Percentiles rank a stretch among this genome's conserved stretches.
Conservation (phyloP, 2,888 invertebrate genomes). For the Zygaena filipendulae region DNA sequence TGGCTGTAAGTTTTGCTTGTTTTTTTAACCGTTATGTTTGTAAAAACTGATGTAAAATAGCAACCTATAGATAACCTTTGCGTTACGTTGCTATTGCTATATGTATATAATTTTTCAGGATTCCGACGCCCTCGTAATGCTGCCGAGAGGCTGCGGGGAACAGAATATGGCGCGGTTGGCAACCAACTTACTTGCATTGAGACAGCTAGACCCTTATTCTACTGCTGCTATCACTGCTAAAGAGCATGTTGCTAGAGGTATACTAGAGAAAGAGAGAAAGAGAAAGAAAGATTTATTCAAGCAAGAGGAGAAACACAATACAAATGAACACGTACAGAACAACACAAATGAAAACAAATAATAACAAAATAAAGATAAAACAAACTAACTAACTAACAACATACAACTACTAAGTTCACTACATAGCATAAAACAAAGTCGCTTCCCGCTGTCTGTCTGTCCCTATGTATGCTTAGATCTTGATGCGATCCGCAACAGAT, state of each 20-base stretch:
- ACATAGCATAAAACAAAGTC: too few relatives aligned
- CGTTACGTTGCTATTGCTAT: background rate
- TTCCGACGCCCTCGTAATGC: slow-evolving; percentile 71
- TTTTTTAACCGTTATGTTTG: too few relatives aligned
- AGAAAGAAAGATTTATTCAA: too few relatives aligned
- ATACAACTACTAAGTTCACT: too few relatives aligned
- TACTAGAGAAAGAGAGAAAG: too few relatives aligned
- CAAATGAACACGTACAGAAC: too few relatives aligned
- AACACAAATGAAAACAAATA: too few relatives aligned
- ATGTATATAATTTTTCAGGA: slow-evolving; percentile 70
- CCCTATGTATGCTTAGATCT: too few relatives aligned
- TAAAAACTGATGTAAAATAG: background rate
- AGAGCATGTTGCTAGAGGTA: slow-evolving; percentile 63
- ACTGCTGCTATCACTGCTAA: slow-evolving; percentile 34
- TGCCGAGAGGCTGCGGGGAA: slow-evolving; percentile 84
- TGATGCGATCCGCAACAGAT: too few relatives aligned
- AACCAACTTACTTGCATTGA: slow-evolving; percentile 76
- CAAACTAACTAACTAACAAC: slow-evolving; percentile 67
- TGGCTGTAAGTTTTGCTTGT: slow-evolving; percentile 52
- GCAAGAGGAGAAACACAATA: too few relatives aligned
- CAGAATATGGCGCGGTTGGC: slow-evolving; percentile 84
- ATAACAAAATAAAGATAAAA: too few relatives aligned
- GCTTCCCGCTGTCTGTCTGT: too few relatives aligned
- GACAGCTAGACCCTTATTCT: slow-evolving; percentile 61
- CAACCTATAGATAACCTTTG: background rate